Conservation (phyloP, 2,888 invertebrate species). For the Mythimna lalbum region DNA sequence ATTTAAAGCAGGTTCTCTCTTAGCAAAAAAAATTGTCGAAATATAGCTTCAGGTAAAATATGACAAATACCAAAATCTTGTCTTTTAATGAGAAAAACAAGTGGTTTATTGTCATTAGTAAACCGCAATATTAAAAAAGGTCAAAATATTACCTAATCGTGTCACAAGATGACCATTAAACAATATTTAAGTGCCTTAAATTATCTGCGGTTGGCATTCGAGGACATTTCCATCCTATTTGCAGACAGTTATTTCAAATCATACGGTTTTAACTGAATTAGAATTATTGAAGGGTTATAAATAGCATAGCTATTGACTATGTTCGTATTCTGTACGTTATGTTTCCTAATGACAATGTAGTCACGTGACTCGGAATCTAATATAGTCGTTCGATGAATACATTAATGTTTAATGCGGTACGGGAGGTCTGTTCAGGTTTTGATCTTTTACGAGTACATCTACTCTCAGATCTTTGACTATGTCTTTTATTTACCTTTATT, state of each 20-base stretch:
- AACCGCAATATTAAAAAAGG: constrained; percentile 35
- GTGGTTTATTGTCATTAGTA: constrained; percentile 21
- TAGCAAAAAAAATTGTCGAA: neutral
- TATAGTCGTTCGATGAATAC: constrained; percentile 17
- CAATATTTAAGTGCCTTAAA: constrained; percentile 43
- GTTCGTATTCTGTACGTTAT: neutral
- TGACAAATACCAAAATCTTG: no score
- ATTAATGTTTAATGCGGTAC: neutral
- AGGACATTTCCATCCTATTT: constrained; percentile 38
- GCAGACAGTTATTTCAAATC: constrained; percentile 11
- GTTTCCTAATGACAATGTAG: constrained; percentile 10
- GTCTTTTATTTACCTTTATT: no score
- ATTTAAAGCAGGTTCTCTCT: neutral
- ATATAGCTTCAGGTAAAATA: neutral
- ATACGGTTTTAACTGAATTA: constrained; percentile 6
- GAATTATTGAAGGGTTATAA: constrained; percentile 11
- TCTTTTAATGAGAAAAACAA: constrained; percentile 5
- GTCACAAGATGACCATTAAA: constrained; percentile 45
- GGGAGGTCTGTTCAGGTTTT: neutral
- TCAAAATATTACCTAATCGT: constrained; percentile 46
- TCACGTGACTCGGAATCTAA: constrained; percentile 12
- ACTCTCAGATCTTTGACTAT: no score
- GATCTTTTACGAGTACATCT: no score
- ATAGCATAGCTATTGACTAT: neutral
- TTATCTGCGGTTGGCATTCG: constrained; percentile 35